phyloP scores from a whole-genome alignment of 2,797 vertebrate genomes.

The Characodon lateralis region DNA sequence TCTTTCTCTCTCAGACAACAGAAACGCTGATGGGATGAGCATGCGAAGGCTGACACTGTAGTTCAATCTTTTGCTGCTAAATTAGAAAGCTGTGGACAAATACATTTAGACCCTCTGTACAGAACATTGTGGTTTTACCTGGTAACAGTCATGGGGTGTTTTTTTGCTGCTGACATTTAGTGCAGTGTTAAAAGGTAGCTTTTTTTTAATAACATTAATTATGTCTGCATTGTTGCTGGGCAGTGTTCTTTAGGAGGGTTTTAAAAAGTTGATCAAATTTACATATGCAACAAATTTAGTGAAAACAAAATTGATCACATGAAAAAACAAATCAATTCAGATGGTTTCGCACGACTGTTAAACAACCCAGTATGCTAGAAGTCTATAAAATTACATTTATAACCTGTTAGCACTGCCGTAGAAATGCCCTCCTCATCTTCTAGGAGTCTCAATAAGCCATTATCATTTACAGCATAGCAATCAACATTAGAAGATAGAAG shows the following conservation, averaged over 20 bases:
- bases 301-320: not conserved
- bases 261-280: not conserved
- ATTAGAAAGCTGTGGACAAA: slow-evolving; percentile 53
- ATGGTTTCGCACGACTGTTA: not conserved
- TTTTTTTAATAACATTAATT: not conserved
- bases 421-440: not conserved
- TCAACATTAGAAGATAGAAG: not conserved
- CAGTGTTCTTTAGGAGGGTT: not conserved
- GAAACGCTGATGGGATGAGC: slow-evolving; percentile 69
- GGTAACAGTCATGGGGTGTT: slow-evolving; percentile 22
- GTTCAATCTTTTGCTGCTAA: slow-evolving; percentile 54
- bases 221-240: not conserved
- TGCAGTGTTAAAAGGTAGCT: slow-evolving; percentile 6
- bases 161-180: slow-evolving; percentile 10
- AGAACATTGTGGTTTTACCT: slow-evolving; percentile 28
- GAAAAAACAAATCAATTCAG: not conserved
- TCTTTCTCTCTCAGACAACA: slow-evolving; percentile 55
- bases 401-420: not conserved
- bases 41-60: slow-evolving; percentile 55
- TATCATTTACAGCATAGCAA: slow-evolving; percentile 2
- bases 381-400: not conserved
- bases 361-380: not conserved
- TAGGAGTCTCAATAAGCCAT: not conserved
- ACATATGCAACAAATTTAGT: not conserved
- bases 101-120: slow-evolving; percentile 42